Percentiles rank a stretch among this genome's conserved stretches.
These are phyloP conservation scores for Loripinus fragilis DNA, from an alignment of 2,888 invertebrate genomes.

Conservation along the genomic window DNA sequence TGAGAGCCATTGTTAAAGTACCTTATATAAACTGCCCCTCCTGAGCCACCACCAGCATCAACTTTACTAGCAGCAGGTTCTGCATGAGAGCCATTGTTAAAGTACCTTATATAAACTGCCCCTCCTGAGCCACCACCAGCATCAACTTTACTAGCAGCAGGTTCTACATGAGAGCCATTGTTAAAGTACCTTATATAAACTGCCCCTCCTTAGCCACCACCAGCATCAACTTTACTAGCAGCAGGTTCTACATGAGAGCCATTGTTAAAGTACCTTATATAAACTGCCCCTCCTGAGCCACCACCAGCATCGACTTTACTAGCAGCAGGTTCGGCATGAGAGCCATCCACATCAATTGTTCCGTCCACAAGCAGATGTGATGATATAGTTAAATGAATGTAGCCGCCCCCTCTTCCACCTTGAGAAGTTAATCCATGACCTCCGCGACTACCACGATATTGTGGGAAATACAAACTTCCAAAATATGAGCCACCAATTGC, in stretches of 20 bases:
- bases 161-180: no score
- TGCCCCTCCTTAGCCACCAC: conserved; percentile 75
- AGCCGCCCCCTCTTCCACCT: conserved; percentile 69
- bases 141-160: no score
- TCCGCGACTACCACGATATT: conserved; percentile 65
- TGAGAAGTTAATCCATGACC: conserved; percentile 40
- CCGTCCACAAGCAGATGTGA: conserved; percentile 61
- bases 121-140: no score
- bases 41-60: no score
- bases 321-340: conserved; percentile 46
- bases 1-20: no score
- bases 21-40: no score
- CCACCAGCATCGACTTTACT: conserved; percentile 61
- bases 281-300: conserved; percentile 73
- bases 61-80: no score
- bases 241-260: conserved; percentile 55
- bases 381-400: conserved; percentile 53
- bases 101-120: no score
- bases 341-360: conserved; percentile 62
- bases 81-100: no score
- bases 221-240: conserved; percentile 44
- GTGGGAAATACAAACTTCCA: conserved; percentile 65
- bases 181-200: conserved; percentile 61
- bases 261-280: conserved; percentile 63
- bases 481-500: conserved; percentile 63